Percentiles rank a stretch among this genome's conserved stretches.
Evolutionary conservation across 2,113 vertebrate species (phyloP).

Genomic region (Ictidomys tridecemlineatus): DNA sequence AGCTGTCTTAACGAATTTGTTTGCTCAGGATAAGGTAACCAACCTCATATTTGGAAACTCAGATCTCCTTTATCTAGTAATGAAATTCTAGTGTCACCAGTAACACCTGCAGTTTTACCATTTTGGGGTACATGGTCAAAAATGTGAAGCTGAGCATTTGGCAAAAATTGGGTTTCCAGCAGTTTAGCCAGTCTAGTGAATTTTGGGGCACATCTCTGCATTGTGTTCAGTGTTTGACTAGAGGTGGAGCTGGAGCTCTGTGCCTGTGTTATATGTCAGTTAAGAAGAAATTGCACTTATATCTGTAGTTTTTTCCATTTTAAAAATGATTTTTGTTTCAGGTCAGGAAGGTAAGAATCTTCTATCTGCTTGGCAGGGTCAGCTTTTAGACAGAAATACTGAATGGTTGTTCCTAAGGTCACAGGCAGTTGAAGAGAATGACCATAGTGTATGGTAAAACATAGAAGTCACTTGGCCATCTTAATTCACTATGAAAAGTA

Average conservation of each 20-base stretch:
- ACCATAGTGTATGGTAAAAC: not conserved
- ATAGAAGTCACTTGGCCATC: not conserved
- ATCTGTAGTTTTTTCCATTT: not conserved
- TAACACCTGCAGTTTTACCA: not conserved
- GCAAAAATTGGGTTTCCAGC: not conserved
- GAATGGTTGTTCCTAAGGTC: not conserved
- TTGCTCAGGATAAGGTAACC: not conserved
- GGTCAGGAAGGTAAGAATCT: not conserved
- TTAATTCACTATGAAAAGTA: not conserved
- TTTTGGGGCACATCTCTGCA: not conserved
- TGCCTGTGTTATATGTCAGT: not conserved
- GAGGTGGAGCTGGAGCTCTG: not conserved
- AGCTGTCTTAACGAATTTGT: not conserved
- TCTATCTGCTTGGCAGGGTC: not conserved
- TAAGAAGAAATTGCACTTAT: not conserved
- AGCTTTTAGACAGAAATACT: not conserved
- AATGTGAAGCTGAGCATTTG: not conserved
- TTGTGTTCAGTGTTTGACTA: not conserved
- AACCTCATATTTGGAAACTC: not conserved
- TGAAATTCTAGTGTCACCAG: not conserved
- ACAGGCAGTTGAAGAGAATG: not conserved
- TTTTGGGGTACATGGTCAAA: not conserved
- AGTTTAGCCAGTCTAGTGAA: not conserved
- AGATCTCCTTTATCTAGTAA: not conserved
- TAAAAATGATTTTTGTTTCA: constrained; percentile 12